Conservation (phyloP, 2,113 vertebrate species). For the Toxotes chatareus region DNA sequence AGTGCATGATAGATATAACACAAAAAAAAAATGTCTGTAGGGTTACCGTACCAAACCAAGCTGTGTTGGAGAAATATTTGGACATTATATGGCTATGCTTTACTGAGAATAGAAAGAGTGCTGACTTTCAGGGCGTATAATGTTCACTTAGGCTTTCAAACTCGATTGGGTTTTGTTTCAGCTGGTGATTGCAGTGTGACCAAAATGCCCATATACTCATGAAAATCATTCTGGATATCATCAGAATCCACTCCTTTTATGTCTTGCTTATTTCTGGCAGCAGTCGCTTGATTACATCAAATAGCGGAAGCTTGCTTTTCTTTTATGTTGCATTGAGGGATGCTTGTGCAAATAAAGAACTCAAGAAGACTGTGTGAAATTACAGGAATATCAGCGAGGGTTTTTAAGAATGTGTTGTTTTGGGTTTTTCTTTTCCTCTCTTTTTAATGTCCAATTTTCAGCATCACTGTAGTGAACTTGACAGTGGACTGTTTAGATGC, state of each 20-base stretch:
- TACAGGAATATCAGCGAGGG: background rate
- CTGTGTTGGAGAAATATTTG: slow-evolving; percentile 7
- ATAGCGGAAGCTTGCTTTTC: slow-evolving; percentile 27
- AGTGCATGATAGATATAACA: slow-evolving; percentile 19
- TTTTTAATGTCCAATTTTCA: slow-evolving; percentile 66
- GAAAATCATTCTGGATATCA: slow-evolving; percentile 43
- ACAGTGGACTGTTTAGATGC: slow-evolving; percentile 57
- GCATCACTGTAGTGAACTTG: slow-evolving; percentile 44
- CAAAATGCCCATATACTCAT: slow-evolving; percentile 38
- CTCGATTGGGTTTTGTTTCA: slow-evolving; percentile 47
- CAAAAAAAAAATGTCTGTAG: slow-evolving; percentile 28
- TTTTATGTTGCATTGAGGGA: slow-evolving; percentile 32
- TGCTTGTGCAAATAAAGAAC: slow-evolving; percentile 35
- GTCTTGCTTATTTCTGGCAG: slow-evolving; percentile 44
- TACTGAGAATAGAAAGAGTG: slow-evolving; percentile 36
- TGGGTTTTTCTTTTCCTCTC: background rate
- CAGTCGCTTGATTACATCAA: slow-evolving; percentile 42
- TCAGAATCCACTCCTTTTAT: slow-evolving; percentile 34
- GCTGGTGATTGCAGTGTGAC: slow-evolving; percentile 13
- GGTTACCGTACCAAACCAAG: slow-evolving; percentile 30
- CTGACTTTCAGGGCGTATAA: slow-evolving; percentile 13
- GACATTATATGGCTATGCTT: slow-evolving; percentile 4
- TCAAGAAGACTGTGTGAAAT: slow-evolving; percentile 41
- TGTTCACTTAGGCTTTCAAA: slow-evolving; percentile 48
- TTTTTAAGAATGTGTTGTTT: slow-evolving; percentile 1